Evolutionary conservation across 2,113 vertebrate genomes (phyloP), one percentile per base, ranked within the genome.

Genomic region (Chionis minor): DNA sequence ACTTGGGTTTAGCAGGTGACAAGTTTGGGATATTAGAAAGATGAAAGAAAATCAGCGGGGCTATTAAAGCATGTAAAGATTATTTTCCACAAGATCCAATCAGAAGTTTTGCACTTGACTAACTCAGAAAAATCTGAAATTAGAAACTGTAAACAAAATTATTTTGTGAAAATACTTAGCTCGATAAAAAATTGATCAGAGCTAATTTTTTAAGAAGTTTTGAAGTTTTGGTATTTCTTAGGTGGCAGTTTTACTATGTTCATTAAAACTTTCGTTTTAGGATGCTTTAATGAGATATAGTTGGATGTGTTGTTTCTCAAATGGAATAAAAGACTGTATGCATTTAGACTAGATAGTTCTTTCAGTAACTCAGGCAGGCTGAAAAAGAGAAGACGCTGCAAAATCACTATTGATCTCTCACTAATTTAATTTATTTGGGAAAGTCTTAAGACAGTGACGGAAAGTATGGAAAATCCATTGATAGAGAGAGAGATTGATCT

Each of bases 401-500:
- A 92, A 92, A 92, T 81, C 92, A 83, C 52, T 87, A 82, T 73
- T 83, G 92, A 91, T 89, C 67, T 92, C 24, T 30, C 26, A 42
- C 32, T 71, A 44, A 88, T 40, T 73, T 82, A 88, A 94, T 73
- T 77, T 79, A 89, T 84, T 86, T 79, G 69, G 42, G 56, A 88
- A 94, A 81, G 56, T 82, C 56, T 85, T 65, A 80, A 63, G 81
- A 74, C 51, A 67, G 26, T 63, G 69, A 51, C 63, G 80, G 67
- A 73, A 94, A 81, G 47, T 63, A 88, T 35, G 52, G 77, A 81
- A 96, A 95, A 95, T 94, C 80, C 72, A 93, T 45, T 72, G 55
- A 80, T 52, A 86, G 89, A 54, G 4, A 81, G 28, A 80, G 44
- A 92, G 73, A 92, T 87, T 81, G 77, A 84, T 96, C 81, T 88